phyloP scores from a whole-genome alignment of 2,113 vertebrate species.

The Gallinago paraguaiae region DNA sequence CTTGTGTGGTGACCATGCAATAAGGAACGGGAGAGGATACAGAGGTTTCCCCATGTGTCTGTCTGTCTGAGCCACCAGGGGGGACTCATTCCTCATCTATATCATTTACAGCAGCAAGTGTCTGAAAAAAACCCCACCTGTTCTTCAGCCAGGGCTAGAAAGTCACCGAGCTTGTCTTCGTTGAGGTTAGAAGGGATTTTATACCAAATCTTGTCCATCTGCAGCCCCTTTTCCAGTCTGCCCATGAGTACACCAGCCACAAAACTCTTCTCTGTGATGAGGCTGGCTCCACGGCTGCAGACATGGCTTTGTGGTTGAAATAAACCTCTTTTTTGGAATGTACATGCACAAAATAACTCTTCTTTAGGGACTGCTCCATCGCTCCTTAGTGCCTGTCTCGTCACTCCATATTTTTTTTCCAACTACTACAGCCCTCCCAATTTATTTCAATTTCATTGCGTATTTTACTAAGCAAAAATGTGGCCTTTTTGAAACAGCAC shows the following conservation, averaged over 20 bases:
- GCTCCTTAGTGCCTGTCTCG: not conserved
- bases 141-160: not conserved
- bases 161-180: not conserved
- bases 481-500: not conserved
- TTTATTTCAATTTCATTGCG: not conserved
- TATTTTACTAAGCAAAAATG: not conserved
- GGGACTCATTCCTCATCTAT: constrained; percentile 52
- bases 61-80: constrained; percentile 41
- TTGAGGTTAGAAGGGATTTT: not conserved
- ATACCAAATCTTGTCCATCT: not conserved
- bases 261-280: rapidly evolving
- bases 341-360: not conserved
- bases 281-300: not conserved
- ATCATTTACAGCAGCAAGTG: not conserved
- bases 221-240: not conserved
- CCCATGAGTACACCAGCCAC: not conserved
- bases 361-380: not conserved
- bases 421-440: not conserved
- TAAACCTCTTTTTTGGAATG: not conserved
- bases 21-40: not conserved
- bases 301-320: not conserved
- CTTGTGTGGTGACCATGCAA: not conserved
- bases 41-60: not conserved
- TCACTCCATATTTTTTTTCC: not conserved
- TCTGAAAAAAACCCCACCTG: not conserved